Percentiles rank a stretch among this genome's conserved stretches.
These are phyloP conservation scores for Nothoprocta pentlandii DNA, from an alignment of 2,113 vertebrate species.

Conservation along the genomic window DNA sequence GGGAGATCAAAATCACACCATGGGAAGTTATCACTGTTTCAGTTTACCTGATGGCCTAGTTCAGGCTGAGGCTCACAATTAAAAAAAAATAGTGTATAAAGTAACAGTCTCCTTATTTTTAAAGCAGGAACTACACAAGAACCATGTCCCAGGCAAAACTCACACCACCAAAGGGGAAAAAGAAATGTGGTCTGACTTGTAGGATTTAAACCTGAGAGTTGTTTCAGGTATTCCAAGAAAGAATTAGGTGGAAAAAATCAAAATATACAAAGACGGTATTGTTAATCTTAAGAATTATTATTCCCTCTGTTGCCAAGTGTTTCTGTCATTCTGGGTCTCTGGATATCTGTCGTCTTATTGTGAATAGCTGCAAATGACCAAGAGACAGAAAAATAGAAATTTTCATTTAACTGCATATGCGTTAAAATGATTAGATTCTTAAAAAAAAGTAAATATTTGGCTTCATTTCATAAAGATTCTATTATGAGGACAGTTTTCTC, in stretches of 20 bases:
- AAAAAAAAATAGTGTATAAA: background rate
- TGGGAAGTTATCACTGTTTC: background rate
- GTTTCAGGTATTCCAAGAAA: slow-evolving; percentile 52
- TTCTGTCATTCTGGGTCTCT: background rate
- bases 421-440: background rate
- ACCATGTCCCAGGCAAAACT: background rate
- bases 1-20: background rate
- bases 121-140: background rate
- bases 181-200: background rate
- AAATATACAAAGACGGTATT: slow-evolving; percentile 25
- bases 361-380: background rate
- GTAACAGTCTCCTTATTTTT: background rate
- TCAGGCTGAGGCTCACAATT: background rate
- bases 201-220: background rate
- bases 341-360: background rate
- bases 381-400: background rate
- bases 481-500: background rate
- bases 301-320: background rate
- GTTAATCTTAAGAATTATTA: slow-evolving; percentile 47
- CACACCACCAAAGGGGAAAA: background rate
- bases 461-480: background rate
- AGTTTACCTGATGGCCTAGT: background rate
- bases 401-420: background rate
- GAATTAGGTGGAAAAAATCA: slow-evolving; percentile 40
- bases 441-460: fast-evolving